Conservation (phyloP, 2,797 vertebrate genomes). For the Phyllotis vaccarum region DNA sequence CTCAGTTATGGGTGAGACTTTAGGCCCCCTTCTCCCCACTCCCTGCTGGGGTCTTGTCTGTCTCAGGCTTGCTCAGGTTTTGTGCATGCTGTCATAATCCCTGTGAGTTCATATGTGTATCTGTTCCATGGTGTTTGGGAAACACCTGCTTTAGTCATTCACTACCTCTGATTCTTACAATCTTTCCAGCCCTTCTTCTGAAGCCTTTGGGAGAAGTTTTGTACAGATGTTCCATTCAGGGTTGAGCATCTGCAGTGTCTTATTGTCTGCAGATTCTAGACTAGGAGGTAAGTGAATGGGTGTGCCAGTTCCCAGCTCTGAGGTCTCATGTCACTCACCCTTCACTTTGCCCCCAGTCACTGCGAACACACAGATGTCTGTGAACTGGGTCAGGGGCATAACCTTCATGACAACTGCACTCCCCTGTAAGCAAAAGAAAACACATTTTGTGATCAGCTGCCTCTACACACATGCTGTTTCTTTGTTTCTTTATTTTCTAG, state of each 20-base stretch:
- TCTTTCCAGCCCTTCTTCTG: not conserved
- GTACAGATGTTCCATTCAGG: not conserved
- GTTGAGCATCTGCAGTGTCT: not conserved
- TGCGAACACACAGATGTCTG: slow-evolving; percentile 96
- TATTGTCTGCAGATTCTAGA: not conserved
- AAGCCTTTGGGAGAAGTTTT: not conserved
- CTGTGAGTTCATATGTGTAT: not conserved
- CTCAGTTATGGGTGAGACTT: not conserved
- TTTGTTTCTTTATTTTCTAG: not conserved
- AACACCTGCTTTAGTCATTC: not conserved
- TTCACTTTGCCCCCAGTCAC: slow-evolving; percentile 98
- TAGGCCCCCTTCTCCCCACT: not conserved
- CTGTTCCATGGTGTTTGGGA: not conserved
- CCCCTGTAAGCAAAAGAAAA: slow-evolving; percentile 89
- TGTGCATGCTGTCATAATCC: not conserved
- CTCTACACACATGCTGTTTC: not conserved
- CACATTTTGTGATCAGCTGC: not conserved
- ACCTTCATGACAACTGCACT: slow-evolving; percentile 98
- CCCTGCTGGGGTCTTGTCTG: not conserved
- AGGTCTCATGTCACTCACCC: slow-evolving; percentile 90
- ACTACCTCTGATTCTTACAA: not conserved
- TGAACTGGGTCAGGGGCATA: slow-evolving; percentile 95
- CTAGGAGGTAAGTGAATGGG: not conserved
- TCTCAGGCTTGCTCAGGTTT: not conserved
- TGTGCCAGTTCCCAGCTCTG: too few species aligned